phyloP scores from a whole-genome alignment of 2,797 vertebrate genomes.

The Anguilla obscura region DNA sequence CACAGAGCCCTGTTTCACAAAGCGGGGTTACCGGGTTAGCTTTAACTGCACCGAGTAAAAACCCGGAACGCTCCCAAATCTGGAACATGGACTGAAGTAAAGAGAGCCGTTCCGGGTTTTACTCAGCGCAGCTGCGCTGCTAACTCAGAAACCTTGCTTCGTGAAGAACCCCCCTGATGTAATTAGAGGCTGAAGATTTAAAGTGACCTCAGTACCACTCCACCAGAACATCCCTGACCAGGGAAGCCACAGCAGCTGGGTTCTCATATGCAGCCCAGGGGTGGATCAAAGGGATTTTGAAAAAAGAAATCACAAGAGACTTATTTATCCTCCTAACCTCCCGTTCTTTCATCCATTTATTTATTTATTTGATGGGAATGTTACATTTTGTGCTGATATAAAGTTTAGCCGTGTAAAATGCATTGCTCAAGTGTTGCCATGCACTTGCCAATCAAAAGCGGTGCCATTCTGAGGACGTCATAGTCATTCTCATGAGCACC shows the following conservation, averaged over 20 bases:
- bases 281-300: slow-evolving; percentile 28
- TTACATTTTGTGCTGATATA: not conserved
- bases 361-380: too few relatives aligned
- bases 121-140: too few relatives aligned
- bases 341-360: not conserved
- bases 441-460: not conserved
- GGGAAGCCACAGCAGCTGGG: slow-evolving; percentile 26
- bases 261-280: slow-evolving; percentile 30
- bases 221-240: slow-evolving; percentile 32
- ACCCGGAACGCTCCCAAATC: not conserved
- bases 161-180: not conserved
- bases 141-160: too few relatives aligned
- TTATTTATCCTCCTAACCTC: not conserved
- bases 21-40: too few relatives aligned
- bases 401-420: not conserved
- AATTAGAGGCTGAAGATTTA: not conserved
- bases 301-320: not conserved
- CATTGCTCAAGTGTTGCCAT: not conserved
- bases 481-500: not conserved
- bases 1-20: not conserved
- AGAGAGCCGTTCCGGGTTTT: too few relatives aligned
- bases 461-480: not conserved
- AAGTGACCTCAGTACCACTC: not conserved
- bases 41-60: too few relatives aligned
- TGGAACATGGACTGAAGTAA: not conserved